Conservation (phyloP, 2,113 vertebrate species). For the Sardina pilchardus region DNA sequence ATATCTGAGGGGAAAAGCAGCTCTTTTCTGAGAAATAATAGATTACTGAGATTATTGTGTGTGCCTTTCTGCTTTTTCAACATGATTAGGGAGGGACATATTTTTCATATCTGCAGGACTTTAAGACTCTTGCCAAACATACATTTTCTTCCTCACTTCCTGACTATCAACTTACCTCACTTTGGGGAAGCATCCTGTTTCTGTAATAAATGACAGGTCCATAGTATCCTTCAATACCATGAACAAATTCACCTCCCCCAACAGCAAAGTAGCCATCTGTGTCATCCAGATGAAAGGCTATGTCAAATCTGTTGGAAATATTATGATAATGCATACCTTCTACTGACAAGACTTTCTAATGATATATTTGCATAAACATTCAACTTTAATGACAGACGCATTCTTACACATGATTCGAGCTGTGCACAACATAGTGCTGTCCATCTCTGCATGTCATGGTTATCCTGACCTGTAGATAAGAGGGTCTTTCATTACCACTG, state of each 20-base stretch:
- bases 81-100: neutral
- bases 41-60: neutral
- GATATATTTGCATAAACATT: neutral
- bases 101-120: neutral
- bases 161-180: slow-evolving; percentile 48
- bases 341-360: neutral
- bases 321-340: neutral
- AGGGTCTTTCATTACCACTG: neutral
- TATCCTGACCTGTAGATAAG: slow-evolving; percentile 58
- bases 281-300: slow-evolving; percentile 64
- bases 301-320: slow-evolving; percentile 57
- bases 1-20: neutral
- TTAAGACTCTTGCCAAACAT: neutral
- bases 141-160: neutral
- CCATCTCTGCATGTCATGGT: slow-evolving; percentile 58
- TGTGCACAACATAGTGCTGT: slow-evolving; percentile 31
- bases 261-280: slow-evolving; percentile 74
- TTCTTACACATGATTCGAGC: slow-evolving; percentile 59
- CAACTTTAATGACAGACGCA: neutral
- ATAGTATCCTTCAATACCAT: slow-evolving; percentile 69
- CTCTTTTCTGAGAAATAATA: neutral
- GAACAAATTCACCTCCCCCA: slow-evolving; percentile 68
- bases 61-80: neutral
- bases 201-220: slow-evolving; percentile 71
- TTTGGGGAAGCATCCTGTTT: slow-evolving; percentile 52